Percentiles rank a stretch among this genome's conserved stretches.
phyloP scores from a whole-genome alignment of 2,113 vertebrate genomes.

The Mungos mungo region DNA sequence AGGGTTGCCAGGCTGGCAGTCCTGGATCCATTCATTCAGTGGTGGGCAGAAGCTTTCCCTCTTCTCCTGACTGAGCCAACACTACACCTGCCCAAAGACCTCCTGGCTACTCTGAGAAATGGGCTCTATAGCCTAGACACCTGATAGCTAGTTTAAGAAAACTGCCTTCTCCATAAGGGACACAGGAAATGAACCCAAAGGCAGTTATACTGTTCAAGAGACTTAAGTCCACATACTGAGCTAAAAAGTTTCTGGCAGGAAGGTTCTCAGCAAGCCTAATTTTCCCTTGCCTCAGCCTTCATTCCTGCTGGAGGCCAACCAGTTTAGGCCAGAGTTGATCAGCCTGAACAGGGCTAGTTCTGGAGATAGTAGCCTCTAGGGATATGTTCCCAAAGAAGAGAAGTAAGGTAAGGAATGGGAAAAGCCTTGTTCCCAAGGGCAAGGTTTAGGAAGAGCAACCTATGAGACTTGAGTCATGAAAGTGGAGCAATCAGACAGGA shows the following conservation, averaged over 20 bases:
- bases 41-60: neutral
- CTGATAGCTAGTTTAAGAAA: neutral
- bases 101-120: neutral
- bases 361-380: neutral
- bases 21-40: neutral
- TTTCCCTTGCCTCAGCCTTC: neutral
- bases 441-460: slow-evolving; percentile 26
- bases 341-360: neutral
- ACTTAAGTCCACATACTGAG: neutral
- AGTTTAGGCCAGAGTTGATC: neutral
- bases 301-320: neutral
- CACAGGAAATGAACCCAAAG: neutral
- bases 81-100: neutral
- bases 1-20: neutral
- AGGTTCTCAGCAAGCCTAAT: neutral
- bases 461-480: neutral
- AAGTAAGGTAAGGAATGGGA: neutral
- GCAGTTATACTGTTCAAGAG: neutral
- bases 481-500: slow-evolving; percentile 7
- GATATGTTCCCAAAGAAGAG: neutral
- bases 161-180: neutral
- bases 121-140: neutral
- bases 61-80: neutral
- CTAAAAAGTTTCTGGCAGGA: neutral
- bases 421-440: neutral